Base-by-base conservation (phyloP, 2,113 vertebrate genomes). In the Heterotis niloticus region DNA sequence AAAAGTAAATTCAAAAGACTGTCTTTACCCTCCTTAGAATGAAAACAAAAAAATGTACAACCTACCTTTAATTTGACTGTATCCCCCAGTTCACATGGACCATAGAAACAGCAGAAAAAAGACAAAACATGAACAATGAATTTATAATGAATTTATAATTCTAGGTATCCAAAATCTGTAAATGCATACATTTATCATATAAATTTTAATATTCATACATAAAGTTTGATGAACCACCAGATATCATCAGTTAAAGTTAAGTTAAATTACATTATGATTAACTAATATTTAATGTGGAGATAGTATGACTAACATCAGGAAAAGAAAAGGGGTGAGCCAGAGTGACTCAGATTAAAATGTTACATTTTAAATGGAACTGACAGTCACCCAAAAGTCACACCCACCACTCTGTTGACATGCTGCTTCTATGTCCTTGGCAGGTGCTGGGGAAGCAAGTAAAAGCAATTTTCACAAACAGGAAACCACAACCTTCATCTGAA, bases 401-500 rank as follows among this genome's bases (percentile, higher is more conserved):
- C 84, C 78, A 91, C 92, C 89, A 0, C 56, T 86, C 14, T 87
- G 85, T 64, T 86, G 84, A 74, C 92, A 89, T 0, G 64, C 87
- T 0, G 85, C 84, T 75, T 92, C 89, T 3, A 93, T 91, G 80
- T 93, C 90, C 84, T 93, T 93, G 12, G 91, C 90, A 0, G 92
- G 92, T 72, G 91, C 92, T 93, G 88, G 77, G 20, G 84, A 60
- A 26, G 73, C 7, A 85, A n/a, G 62, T 56, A 34, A 28, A 17
- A 24, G 7, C 2, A 28, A 75, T 56, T 18, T 20, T 56, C 20
- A 16, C 54, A 79, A 64, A 28, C 54, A 17, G 74, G 54, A 76
- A 11, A 29, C 52, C 14, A n/a, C 20, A 74, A n/a, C 20, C 73
- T 28, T 57, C 2, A 4, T 14, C 5, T 20, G 14, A 62, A 62